phyloP scores from a whole-genome alignment of 2,113 vertebrate genomes.

The Eira barbara region DNA sequence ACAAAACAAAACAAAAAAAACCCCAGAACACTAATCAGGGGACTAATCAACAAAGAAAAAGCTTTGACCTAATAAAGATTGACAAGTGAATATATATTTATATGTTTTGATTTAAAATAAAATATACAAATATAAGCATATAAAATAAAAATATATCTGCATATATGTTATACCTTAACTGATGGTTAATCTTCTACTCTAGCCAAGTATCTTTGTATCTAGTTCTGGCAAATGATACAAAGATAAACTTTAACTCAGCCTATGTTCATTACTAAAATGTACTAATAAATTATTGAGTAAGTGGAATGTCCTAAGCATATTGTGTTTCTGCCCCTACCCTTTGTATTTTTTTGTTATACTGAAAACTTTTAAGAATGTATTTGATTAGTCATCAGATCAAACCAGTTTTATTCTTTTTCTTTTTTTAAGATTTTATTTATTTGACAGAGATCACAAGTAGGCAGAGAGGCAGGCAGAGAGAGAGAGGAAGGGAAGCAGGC shows the following conservation, averaged over 20 bases:
- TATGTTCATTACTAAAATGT: background rate
- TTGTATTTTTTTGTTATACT: slow-evolving; percentile 12
- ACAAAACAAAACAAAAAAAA: background rate
- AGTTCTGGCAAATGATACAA: background rate
- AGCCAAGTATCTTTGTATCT: background rate
- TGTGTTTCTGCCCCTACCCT: background rate
- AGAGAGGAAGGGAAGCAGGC: too few species aligned
- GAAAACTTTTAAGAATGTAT: background rate
- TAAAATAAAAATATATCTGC: background rate
- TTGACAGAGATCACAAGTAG: too few species aligned
- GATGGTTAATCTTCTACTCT: background rate
- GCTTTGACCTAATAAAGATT: background rate
- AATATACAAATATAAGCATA: background rate
- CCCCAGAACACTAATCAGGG: background rate
- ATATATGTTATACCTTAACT: background rate
- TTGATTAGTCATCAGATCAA: slow-evolving; percentile 1
- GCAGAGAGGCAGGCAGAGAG: too few species aligned
- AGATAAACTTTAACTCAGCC: background rate
- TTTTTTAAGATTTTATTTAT: too few species aligned
- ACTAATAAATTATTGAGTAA: background rate
- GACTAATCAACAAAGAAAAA: background rate
- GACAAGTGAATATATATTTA: background rate
- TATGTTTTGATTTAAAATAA: slow-evolving; percentile 10
- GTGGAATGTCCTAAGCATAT: background rate
- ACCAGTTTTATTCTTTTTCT: background rate